Evolutionary conservation across 2,797 vertebrate genomes (phyloP), one percentile per base, ranked within the genome.

Genomic region (Hemibagrus guttatus): DNA sequence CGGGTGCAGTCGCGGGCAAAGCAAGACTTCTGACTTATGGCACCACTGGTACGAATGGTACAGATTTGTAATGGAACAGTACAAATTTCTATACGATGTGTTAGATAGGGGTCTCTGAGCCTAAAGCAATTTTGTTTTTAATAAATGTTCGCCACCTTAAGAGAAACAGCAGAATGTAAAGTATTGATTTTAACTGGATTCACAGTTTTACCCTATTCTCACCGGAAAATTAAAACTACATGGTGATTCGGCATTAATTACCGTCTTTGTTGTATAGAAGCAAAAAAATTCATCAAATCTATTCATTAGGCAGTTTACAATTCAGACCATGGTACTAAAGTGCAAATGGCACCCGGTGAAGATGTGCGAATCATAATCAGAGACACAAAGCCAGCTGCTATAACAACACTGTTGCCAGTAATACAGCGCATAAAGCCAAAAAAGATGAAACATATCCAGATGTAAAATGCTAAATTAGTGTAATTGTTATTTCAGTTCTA

Each of bases 341-440:
- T 84, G 19, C 58, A 84, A 84, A 26, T 63, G n/a, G 58, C n/a
- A 76, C 16, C 61, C 54, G 72, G 28, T 46, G 35, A 58, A 79
- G 64, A 64, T 23, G 49, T 26, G 5, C 26, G 11, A 39, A 28
- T 80, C 21, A 69, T 54, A 56, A n/a, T 58, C 54, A 58, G 75
- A 35, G 31, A 23, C 11, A 23, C 13, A 21, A 79, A 13, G 31
- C 19, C 54, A 39, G 19, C 28, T 35, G n/a, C 75, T 21, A 16
- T 12, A 58, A 78, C 17, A 84, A 61, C 61, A 79, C 64, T 69
- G 23, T 21, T 21, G 17, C 35, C 64, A 66, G 12, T 42, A 85
- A 39, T 79, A 58, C 17, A 76, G 3, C 8, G n/a, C 13, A 46
- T 49, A 26, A 72, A 46, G 68, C 3, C 11, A 13, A 69, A 9